Evolutionary conservation across 37 sponge, comb jelly and placozoan genomes (phyloP), one percentile per base, ranked within the genome.

Genomic region (Mnemiopsis leidyi): DNA sequence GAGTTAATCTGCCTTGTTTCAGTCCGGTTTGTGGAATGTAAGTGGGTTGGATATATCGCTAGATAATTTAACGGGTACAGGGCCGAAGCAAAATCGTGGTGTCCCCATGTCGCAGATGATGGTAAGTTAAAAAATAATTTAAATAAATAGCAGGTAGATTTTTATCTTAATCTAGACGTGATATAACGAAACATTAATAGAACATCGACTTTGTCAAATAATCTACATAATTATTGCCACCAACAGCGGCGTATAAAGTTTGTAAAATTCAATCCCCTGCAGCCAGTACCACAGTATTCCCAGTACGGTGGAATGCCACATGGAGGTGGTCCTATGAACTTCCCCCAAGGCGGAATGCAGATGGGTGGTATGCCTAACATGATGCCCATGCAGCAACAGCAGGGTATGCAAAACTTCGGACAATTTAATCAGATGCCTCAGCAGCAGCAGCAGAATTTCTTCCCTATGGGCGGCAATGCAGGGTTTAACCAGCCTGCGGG

Each of bases 101-200:
- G 90, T 85, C 25, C 90, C 90, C 1, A 85, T 85, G 90, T 28
- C 90, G 23, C 90, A 85, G 36, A 85, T 85, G 90, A 85, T 85
- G 90, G 90, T 85, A 28, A 85, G 61, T 39, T 85, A 5, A n/a
- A n/a, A n/a, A n/a, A n/a, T n/a, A n/a, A n/a, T n/a, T n/a, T n/a
- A n/a, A n/a, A n/a, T n/a, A n/a, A n/a, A n/a, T n/a, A n/a, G n/a
- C n/a, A n/a, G n/a, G n/a, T n/a, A n/a, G n/a, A n/a, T n/a, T n/a
- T n/a, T n/a, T n/a, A n/a, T n/a, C n/a, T n/a, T n/a, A n/a, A n/a
- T n/a, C n/a, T n/a, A n/a, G n/a, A n/a, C n/a, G n/a, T n/a, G n/a
- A n/a, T n/a, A n/a, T n/a, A n/a, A n/a, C n/a, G n/a, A n/a, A n/a
- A n/a, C n/a, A n/a, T n/a, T n/a, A n/a, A n/a, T n/a, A n/a, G n/a